These are phyloP conservation scores for Scaptomyza polygonia DNA, from an alignment of 2,888 invertebrate species.

Conservation along the genomic window DNA sequence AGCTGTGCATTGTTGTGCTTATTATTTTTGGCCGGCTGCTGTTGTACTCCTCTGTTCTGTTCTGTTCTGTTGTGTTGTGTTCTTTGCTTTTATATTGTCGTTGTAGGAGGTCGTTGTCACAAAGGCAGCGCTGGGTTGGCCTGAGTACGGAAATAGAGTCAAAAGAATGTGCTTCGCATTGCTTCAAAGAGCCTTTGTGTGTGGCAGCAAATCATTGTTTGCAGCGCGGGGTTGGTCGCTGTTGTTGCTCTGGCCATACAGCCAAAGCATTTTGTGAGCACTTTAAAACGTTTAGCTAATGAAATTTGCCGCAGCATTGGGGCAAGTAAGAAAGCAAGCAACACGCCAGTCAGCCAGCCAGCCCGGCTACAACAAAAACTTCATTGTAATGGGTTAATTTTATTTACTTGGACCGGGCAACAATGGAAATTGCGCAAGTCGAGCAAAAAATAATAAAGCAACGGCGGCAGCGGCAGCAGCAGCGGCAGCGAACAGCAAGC, in stretches of 20 bases:
- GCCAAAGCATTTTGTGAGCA: conserved; percentile 66
- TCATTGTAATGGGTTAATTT: conserved; percentile 80
- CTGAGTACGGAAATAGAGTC: conserved; percentile 65
- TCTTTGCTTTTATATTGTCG: conserved; percentile 12
- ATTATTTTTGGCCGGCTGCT: conserved; percentile 34
- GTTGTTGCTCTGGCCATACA: conserved; percentile 34
- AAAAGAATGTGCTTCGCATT: conserved; percentile 73
- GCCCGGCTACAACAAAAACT: conserved; percentile 60
- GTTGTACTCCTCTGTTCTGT: conserved; percentile 14
- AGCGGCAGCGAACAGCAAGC: conserved; percentile 33
- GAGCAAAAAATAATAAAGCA: conserved; percentile 70
- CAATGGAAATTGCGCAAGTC: conserved; percentile 59
- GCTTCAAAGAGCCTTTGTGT: conserved; percentile 68
- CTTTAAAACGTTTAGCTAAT: conserved; percentile 80
- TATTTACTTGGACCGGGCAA: conserved; percentile 68
- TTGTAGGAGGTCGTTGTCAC: conserved; percentile 32
- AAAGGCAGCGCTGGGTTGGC: conserved; percentile 42
- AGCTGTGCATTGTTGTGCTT: conserved; percentile 60
- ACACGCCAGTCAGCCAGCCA: conserved; percentile 16
- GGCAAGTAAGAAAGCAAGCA: conserved; percentile 22
- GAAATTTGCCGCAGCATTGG: conserved; percentile 72
- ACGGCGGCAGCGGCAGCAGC: conserved; percentile 11
- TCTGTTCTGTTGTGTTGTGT: conserved; percentile 6
- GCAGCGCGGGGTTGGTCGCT: conserved; percentile 40
- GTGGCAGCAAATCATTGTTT: conserved; percentile 43